Base-by-base conservation (phyloP, 2,888 invertebrate genomes). In the Steinernema carpocapsae region DNA sequence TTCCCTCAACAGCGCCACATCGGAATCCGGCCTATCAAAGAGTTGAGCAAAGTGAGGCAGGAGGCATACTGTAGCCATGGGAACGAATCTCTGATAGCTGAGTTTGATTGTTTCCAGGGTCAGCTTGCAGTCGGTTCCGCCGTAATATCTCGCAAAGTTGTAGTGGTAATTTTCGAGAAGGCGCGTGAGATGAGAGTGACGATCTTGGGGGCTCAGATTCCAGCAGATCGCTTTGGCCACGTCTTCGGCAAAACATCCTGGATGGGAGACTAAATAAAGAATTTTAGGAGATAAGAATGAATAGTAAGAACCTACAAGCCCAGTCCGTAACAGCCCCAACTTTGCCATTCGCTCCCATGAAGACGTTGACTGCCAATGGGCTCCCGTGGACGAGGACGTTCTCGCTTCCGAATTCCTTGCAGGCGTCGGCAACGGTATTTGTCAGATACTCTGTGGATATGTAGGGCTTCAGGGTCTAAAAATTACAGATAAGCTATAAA, bases 161-260 rank as follows among this genome's bases (percentile, higher is more conserved):
- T 74, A 79, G 32, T 79, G 80, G 43, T 79, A 79, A 45, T 74
- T 74, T 59, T 81, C 81, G 32, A 79, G 75, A 22, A 79, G 76
- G 46, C 82, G 76, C 22, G 70, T 51, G 29, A 78, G 52, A 24
- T 79, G 72, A 19, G 56, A 51, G 19, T 70, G 51, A 4, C 78
- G 71, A 22, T 84, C 84, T 48, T 77, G 78, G 19, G 77, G 70
- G 10, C 76, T 74, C 45, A 83, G 71, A 77, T 86, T 86, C 85
- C 85, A 86, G 73, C 84, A 85, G 4, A 86, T 85, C 12, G 83
- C 83, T 72, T 86, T 86, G 17, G 84, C 82, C n/a, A 86, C 76
- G 72, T 86, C 86, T 75, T 86, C 86, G 0, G 82, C 85, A 73
- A 83, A 85, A 70, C 85, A 85, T 10, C 85, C 85, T 4, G 83